These are phyloP conservation scores for Otocyon megalotis DNA, from an alignment of 2,113 vertebrate species.

Conservation along the genomic window DNA sequence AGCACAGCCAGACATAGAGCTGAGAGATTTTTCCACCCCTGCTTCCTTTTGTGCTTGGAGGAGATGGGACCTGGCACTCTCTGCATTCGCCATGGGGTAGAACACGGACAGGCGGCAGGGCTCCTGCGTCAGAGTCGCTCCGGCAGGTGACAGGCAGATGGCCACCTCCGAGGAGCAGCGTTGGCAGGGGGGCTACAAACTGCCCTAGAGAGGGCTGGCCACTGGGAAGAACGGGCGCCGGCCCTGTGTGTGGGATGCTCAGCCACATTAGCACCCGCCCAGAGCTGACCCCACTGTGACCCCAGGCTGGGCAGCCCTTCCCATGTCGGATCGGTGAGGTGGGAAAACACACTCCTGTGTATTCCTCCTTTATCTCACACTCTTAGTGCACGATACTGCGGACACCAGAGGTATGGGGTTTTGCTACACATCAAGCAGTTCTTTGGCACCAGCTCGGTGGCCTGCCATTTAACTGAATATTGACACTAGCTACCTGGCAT, in stretches of 20 bases:
- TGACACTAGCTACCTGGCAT: neutral
- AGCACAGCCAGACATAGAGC: neutral
- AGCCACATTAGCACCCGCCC: neutral
- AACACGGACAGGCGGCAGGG: neutral
- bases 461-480: neutral
- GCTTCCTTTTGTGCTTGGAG: neutral
- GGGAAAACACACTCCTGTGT: neutral
- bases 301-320: neutral
- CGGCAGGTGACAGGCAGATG: neutral
- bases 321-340: neutral
- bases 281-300: neutral
- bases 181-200: neutral
- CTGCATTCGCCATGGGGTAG: rapidly evolving
- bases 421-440: neutral
- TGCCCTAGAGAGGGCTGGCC: neutral
- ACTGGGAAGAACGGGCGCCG: neutral
- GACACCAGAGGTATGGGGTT: neutral
- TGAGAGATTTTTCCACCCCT: neutral
- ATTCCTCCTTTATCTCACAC: neutral
- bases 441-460: neutral
- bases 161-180: neutral
- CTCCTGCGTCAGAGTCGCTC: neutral
- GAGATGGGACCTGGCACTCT: neutral
- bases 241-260: too few species aligned
- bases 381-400: rapidly evolving